Percentiles rank a stretch among this genome's conserved stretches.
Evolutionary conservation across 2,888 invertebrate genomes (phyloP).

Genomic region (Papilio elwesi): DNA sequence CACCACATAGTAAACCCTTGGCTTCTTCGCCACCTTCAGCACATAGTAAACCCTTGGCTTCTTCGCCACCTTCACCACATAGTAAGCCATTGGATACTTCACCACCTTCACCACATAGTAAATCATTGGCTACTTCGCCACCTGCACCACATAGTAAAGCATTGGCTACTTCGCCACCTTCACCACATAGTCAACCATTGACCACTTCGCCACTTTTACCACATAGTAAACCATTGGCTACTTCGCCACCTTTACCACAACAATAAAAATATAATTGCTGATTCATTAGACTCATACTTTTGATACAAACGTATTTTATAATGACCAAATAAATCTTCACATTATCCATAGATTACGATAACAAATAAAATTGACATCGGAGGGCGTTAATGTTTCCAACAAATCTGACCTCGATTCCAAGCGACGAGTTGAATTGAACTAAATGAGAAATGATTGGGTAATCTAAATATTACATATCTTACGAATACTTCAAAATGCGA

Average conservation of each 20-base stretch:
- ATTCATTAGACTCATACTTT: not conserved
- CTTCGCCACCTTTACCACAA: not conserved
- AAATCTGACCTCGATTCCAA: constrained; percentile 15
- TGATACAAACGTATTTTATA: not conserved
- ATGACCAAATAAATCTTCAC: not conserved
- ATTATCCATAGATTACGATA: not conserved
- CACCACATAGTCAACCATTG: no score
- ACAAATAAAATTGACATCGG: constrained; percentile 7
- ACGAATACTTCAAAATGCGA: constrained; percentile 23
- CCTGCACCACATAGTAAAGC: no score
- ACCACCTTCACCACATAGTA: no score
- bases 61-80: no score
- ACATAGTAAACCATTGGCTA: not conserved
- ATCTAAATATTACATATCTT: constrained; percentile 15
- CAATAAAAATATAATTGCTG: not conserved
- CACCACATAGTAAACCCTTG: no score
- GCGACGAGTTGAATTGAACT: not conserved
- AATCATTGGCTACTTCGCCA: no score
- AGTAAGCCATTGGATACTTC: no score
- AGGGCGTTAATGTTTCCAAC: not conserved
- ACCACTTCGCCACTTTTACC: no score
- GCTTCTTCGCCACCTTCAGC: no score
- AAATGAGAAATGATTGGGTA: constrained; percentile 16
- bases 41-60: no score
- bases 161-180: no score